Evolutionary conservation across 2,888 invertebrate species (phyloP), one percentile per base, ranked within the genome.

Genomic region (Polylopha cassiicola): DNA sequence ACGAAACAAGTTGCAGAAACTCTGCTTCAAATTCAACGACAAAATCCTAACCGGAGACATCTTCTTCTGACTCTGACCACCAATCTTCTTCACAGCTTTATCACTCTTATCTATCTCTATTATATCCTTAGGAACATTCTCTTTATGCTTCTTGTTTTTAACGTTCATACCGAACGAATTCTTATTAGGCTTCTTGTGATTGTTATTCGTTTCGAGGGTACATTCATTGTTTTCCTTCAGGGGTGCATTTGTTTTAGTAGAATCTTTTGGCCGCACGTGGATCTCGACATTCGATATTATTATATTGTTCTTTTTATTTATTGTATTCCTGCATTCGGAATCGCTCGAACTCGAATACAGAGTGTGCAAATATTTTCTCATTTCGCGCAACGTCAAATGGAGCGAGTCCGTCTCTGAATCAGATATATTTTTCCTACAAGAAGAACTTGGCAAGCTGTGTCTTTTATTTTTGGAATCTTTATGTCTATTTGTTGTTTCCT

Each of bases 361-460:
- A 4, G 92, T 93, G 51, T 94, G 93, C 58, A 95, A 87, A 70
- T 94, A 94, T 60, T 92, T 92, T 48, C 94, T 89, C 63, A 95
- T 94, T 77, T 95, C 94, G 54, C 93, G 91, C 39, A 95, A 76
- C 5, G 95, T 94, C 90, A 95, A 91, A 68, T 95, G 95, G 47
- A 94, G 89, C 2, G 84, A 77, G 65, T 95, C 95, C 2, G 88
- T 87, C 37, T 87, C 87, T 31, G 88, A 88, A 46, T 89, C 89
- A 8, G 86, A 77, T 13, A 61, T 55, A 49, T 73, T 82, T 48
- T 81, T 87, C 47, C 86, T 87, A 26, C 80, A 82, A 3, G 91
- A 91, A 2, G 90, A 89, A 20, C 91, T 89, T 1, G 89, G 90
- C 37, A 92, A 87, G 57, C 92, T 92, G 58, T 91, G 90, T 37